Percentiles rank a stretch among this genome's conserved stretches.
Evolutionary conservation across 2,113 vertebrate genomes (phyloP).

Genomic region (Neogale vison): DNA sequence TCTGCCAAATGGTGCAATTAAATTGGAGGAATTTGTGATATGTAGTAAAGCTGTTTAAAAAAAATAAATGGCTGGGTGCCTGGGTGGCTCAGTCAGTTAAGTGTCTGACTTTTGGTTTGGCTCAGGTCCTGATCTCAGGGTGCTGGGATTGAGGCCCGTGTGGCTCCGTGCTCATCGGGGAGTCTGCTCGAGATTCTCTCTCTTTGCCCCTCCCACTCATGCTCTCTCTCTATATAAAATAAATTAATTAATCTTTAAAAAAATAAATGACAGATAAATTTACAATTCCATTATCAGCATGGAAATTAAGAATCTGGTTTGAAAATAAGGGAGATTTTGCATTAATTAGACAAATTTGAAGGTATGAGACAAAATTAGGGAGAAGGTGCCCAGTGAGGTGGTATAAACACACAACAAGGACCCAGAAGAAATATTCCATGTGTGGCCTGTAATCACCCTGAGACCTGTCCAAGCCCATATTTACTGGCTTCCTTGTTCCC

Average conservation of each 20-base stretch:
- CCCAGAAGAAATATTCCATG: accelerated
- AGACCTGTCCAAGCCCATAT: no score
- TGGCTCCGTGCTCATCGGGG: background rate
- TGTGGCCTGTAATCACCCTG: accelerated
- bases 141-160: background rate
- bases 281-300: no score
- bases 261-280: no score
- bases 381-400: no score
- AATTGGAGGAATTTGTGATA: accelerated
- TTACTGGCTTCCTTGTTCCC: background rate
- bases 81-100: background rate
- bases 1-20: accelerated
- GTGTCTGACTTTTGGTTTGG: background rate
- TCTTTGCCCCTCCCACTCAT: background rate
- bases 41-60: background rate
- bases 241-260: no score
- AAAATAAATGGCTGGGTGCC: background rate
- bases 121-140: background rate
- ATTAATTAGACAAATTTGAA: background rate
- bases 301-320: no score
- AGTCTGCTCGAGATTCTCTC: background rate
- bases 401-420: accelerated
- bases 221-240: background rate
- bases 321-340: background rate
- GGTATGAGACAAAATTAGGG: background rate